These are phyloP conservation scores for Pimpla rufipes DNA, from an alignment of 2,888 invertebrate species.

Conservation along the genomic window DNA sequence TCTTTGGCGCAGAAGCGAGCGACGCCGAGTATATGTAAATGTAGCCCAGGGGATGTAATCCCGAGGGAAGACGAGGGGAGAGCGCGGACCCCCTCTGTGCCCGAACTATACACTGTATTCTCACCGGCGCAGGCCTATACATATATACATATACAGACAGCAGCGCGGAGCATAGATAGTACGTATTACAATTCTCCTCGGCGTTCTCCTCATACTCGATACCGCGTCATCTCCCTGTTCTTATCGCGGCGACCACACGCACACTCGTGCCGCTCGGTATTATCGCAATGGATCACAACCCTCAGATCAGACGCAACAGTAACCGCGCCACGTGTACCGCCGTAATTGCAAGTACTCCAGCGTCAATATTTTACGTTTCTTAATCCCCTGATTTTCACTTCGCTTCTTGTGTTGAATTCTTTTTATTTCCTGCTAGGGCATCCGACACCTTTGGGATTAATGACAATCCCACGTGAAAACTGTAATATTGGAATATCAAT, in stretches of 20 bases:
- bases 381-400: neutral
- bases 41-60: conserved; percentile 78
- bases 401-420: neutral
- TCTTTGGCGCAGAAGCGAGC: conserved; percentile 51
- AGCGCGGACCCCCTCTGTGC: conserved; percentile 46
- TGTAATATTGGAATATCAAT: too few relatives aligned
- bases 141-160: neutral
- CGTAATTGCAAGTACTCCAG: neutral
- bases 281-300: conserved; percentile 40
- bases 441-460: neutral
- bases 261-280: conserved; percentile 43
- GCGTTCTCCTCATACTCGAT: conserved; percentile 33
- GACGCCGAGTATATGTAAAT: conserved; percentile 80
- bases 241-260: conserved; percentile 55
- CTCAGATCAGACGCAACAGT: conserved; percentile 36
- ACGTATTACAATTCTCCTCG: conserved; percentile 44
- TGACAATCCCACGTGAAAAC: too few relatives aligned
- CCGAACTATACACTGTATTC: conserved; percentile 63
- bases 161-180: conserved; percentile 20
- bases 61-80: conserved; percentile 72
- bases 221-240: conserved; percentile 45
- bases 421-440: neutral
- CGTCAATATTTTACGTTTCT: conserved; percentile 17
- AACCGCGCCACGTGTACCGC: conserved; percentile 9
- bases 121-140: conserved; percentile 67